These are phyloP conservation scores for Drosophila ogumai DNA, from an alignment of 1,140 invertebrate species.

Conservation along the genomic window DNA sequence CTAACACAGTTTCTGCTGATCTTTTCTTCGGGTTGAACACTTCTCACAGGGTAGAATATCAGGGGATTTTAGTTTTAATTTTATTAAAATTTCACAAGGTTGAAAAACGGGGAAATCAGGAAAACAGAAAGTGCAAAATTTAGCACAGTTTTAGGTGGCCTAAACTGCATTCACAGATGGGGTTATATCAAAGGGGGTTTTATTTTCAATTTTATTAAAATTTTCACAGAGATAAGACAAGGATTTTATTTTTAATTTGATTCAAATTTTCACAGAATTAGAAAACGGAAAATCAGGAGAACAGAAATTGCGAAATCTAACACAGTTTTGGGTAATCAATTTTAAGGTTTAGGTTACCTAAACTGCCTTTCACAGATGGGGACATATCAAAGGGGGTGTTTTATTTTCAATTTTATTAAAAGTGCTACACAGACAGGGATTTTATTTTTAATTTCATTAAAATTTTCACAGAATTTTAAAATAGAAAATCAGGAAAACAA, in stretches of 20 bases:
- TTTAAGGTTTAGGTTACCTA: slow-evolving; percentile 2
- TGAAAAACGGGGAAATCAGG: neutral
- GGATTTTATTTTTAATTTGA: slow-evolving; percentile 6
- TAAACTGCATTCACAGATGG: slow-evolving; percentile 14
- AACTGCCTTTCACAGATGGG: slow-evolving; percentile 1
- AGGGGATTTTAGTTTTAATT: slow-evolving; percentile 29
- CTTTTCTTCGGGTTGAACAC: slow-evolving; percentile 41
- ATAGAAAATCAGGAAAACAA: neutral
- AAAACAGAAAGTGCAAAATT: neutral
- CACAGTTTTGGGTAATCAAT: neutral
- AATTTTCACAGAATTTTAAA: slow-evolving; percentile 9
- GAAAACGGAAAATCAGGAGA: neutral
- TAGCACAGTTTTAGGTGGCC: slow-evolving; percentile 2
- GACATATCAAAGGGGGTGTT: neutral
- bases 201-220: slow-evolving; percentile 32
- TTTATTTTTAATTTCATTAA: slow-evolving; percentile 27
- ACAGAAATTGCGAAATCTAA: neutral
- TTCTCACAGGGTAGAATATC: slow-evolving; percentile 51
- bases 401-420: slow-evolving; percentile 33
- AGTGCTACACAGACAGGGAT: slow-evolving; percentile 1
- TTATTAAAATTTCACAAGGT: slow-evolving; percentile 22
- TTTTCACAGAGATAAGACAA: slow-evolving; percentile 3
- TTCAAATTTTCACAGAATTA: slow-evolving; percentile 17
- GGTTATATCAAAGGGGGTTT: slow-evolving; percentile 11
- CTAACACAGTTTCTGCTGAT: slow-evolving; percentile 41